Base-by-base conservation (phyloP, 2,113 vertebrate species). In the Poeciliopsis occidentalis region DNA sequence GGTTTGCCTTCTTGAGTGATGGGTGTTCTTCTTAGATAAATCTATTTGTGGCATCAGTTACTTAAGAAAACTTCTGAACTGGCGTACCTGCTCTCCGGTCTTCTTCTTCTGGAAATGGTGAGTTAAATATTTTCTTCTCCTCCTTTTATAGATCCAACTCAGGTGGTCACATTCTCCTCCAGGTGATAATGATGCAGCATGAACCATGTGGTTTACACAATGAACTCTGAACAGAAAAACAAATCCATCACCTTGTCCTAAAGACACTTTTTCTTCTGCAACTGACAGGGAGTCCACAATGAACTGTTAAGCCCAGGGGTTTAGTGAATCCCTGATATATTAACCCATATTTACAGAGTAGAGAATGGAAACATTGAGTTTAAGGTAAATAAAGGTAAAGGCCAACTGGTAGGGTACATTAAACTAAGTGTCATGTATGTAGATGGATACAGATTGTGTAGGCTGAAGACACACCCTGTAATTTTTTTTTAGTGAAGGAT, bases 91-190 rank as follows among this genome's bases (percentile, higher is more conserved):
- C 39, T 78, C 8, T 19, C 12, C 11, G 22, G 62, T 81, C 62
- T 8, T 78, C 60, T 26, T 57, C 51, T 8, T 57, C 24, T n/a
- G 51, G 47, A 26, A 26, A 57, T 76, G 31, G 34, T 81, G 57
- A 75, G n/a, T 4, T 69, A 62, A 32, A 34, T 32, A 47, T 47
- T 24, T 6, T 0, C 22, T 69, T 22, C 31, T 32, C 6, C 7
- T 57, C 73, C 30, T 85, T 89, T 88, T 94, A 93, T 92, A 92
- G 10, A 19, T 12, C 12, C 44, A 64, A 39, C 54, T 26, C 67
- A 64, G 60, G 10, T 24, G 0, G 64, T 62, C 70, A 44, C 54
- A 17, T 15, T 37, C 69, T 44, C 44, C 41, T 71, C 37, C 2
- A 7, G 62, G n/a, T 27, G 27, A 27, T 63, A 54, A 32, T 80